Evolutionary conservation across 2,113 vertebrate genomes (phyloP), one percentile per base, ranked within the genome.

Genomic region (Ceratotherium simum): DNA sequence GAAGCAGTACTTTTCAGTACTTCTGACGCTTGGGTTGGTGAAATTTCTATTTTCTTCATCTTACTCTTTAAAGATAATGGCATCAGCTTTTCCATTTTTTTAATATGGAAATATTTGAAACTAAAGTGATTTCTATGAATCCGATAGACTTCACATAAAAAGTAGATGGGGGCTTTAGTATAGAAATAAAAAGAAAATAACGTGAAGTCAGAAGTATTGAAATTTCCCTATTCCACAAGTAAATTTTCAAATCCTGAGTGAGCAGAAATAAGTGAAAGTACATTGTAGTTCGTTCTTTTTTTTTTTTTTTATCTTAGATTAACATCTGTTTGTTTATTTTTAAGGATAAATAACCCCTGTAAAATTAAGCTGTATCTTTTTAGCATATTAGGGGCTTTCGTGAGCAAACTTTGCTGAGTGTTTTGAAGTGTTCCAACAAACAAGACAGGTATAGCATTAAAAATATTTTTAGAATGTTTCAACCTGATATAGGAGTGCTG

Each of bases 1-100:
- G 93, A 93, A 97, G 97, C 80, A 95, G 29, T 92, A 89, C 92
- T 98, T 98, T 87, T 5, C 60, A 90, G 6, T 79, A 46, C 69
- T 95, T 97, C 4, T 97, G 94, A 86, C 98, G 73, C 20, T 80
- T 39, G 0, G 36, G 9, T 70, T 88, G 62, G 42, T 64, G 33
- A 94, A 70, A 67, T 97, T 97, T 92, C 23, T 72, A 25, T 90
- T 93, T 95, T 88, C 42, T 84, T 90, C 64, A 78, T 89, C 46
- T 60, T 85, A 6, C 46, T 92, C 72, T 90, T 96, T 92, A 89
- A 93, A 96, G 64, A 89, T 70, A 72, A 42, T 0, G 87, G 2
- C 76, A 95, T 95, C 46, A 31, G 21, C 13, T 87, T 73, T 75
- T 83, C 12, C 8, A 83, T 33, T 58, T 70, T 36, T 97, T 80